Percentiles rank a stretch among this genome's conserved stretches.
phyloP scores from a whole-genome alignment of 1,140 invertebrate species.

The Scaptomyza montana region DNA sequence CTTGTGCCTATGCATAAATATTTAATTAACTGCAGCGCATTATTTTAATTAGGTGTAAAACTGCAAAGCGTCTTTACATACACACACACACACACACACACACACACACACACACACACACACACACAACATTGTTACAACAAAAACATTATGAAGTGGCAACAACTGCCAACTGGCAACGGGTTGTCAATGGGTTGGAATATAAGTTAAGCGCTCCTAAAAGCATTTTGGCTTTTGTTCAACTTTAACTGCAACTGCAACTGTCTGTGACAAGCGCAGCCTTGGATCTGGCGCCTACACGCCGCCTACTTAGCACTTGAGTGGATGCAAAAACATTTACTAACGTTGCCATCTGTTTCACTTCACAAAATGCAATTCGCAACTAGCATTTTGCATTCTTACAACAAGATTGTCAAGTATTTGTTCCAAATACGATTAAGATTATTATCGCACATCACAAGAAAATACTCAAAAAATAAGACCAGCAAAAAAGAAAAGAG shows the following conservation, averaged over 20 bases:
- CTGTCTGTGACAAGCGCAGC: slow-evolving; percentile 2
- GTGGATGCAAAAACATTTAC: too few species aligned
- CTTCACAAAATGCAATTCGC: too few species aligned
- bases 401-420: too few species aligned
- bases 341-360: neutral
- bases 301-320: slow-evolving; percentile 19
- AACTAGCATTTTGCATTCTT: too few species aligned
- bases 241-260: slow-evolving; percentile 14
- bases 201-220: slow-evolving; percentile 31
- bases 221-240: slow-evolving; percentile 46
- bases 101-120: slow-evolving; percentile 12
- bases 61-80: slow-evolving; percentile 21
- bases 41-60: slow-evolving; percentile 84
- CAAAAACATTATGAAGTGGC: slow-evolving; percentile 12
- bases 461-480: too few species aligned
- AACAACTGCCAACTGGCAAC: slow-evolving; percentile 34
- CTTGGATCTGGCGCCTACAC: slow-evolving; percentile 11
- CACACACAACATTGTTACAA: neutral
- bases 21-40: slow-evolving; percentile 84
- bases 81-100: slow-evolving; percentile 5
- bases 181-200: neutral
- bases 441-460: too few species aligned
- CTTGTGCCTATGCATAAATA: slow-evolving; percentile 81
- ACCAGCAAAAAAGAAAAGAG: too few species aligned
- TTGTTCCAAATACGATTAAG: too few species aligned